A percentile compares a stretch with the other conserved stretches of the same genome.
Conservation (phyloP, 2,888 invertebrate species). For the Patella depressa region DNA sequence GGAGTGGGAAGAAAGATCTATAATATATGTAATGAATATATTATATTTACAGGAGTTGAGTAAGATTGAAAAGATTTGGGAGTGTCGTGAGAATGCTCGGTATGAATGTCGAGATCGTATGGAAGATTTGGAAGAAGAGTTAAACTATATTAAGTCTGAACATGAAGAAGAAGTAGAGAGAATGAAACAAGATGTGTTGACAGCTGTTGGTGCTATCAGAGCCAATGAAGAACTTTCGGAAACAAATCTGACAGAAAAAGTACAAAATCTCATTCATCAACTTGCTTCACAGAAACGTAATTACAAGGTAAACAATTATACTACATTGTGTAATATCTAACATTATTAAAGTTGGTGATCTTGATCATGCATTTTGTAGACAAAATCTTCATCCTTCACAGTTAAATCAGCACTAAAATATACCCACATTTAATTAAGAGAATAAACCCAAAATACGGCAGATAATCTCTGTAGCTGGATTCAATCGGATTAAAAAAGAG, state of each 20-base stretch:
- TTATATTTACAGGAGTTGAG: constrained; percentile 22
- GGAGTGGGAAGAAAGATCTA: no score
- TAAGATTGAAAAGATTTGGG: constrained; percentile 53
- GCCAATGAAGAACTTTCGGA: constrained; percentile 61
- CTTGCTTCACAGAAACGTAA: constrained; percentile 52
- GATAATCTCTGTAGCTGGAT: no score
- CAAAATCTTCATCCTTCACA: no score
- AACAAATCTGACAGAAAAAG: constrained; percentile 48
- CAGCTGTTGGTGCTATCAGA: constrained; percentile 67
- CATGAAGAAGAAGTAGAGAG: constrained; percentile 69
- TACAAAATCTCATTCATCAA: constrained; percentile 52
- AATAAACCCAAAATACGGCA: no score
- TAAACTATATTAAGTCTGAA: constrained; percentile 68
- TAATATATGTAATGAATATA: neutral
- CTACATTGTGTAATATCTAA: no score
- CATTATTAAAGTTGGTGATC: no score
- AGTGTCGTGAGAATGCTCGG: constrained; percentile 54
- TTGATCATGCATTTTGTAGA: no score
- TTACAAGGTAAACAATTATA: constrained; percentile 47
- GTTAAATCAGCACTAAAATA: no score
- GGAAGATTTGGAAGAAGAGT: constrained; percentile 49
- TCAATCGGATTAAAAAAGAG: no score
- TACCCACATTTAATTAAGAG: no score
- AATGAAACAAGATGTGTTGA: constrained; percentile 71
- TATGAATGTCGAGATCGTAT: constrained; percentile 57